Evolutionary conservation across 2,888 invertebrate genomes (phyloP).

Genomic region (Acleris literana): DNA sequence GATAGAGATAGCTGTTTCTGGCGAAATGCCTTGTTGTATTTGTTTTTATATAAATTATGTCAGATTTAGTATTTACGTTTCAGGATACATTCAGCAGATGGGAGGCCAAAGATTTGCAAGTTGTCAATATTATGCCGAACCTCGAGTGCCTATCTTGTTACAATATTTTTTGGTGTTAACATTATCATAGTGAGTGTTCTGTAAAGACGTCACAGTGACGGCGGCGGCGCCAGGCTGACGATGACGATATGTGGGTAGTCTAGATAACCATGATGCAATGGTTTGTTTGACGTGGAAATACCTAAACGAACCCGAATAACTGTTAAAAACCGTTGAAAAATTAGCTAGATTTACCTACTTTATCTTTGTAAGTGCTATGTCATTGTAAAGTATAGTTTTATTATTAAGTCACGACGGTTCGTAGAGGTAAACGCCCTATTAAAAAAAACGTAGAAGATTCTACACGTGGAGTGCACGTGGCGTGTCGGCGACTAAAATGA

Average conservation of each 20-base stretch:
- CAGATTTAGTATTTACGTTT: too few species aligned
- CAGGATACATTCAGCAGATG: too few species aligned
- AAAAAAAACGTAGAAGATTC: slow-evolving; percentile 24
- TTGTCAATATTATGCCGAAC: neutral
- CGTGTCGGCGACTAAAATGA: slow-evolving; percentile 41
- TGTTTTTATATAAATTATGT: too few species aligned
- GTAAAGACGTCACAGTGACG: slow-evolving; percentile 13
- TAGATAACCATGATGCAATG: slow-evolving; percentile 35
- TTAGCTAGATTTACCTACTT: neutral
- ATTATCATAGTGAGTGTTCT: neutral
- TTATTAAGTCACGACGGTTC: slow-evolving; percentile 10
- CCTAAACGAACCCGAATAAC: neutral
- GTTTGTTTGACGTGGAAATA: neutral
- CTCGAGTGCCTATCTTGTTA: neutral
- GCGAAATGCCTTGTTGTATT: too few species aligned
- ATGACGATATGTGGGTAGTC: slow-evolving; percentile 38
- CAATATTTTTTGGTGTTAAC: neutral
- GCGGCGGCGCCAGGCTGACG: slow-evolving; percentile 40
- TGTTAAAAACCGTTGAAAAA: too few species aligned
- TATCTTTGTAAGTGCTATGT: neutral
- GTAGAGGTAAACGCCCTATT: slow-evolving; percentile 35
- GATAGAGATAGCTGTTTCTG: too few species aligned
- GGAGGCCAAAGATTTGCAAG: neutral
- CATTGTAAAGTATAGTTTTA: neutral
- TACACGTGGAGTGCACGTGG: slow-evolving; percentile 46